Evolutionary conservation across 1,140 invertebrate species (phyloP).

Genomic region (Aphaenogaster ashmeadi): DNA sequence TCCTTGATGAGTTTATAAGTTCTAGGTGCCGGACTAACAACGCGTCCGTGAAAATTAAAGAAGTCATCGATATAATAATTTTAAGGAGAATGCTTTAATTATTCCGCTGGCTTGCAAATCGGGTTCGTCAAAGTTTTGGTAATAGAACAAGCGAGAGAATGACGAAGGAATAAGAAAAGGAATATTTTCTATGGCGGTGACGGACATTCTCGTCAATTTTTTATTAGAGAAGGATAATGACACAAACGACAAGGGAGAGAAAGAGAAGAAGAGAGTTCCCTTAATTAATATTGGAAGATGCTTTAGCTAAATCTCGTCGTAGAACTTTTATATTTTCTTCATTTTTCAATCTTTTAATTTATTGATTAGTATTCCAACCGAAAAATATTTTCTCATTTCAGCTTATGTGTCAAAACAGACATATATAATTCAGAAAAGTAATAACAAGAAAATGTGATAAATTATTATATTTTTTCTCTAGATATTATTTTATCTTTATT

Average conservation of each 20-base stretch:
- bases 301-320: not conserved
- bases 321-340: constrained; percentile 36
- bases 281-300: constrained; percentile 51
- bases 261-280: constrained; percentile 8
- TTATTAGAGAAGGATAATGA: constrained; percentile 33
- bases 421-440: constrained; percentile 19
- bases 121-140: constrained; percentile 67
- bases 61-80: constrained; percentile 78
- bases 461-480: not conserved
- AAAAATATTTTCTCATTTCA: constrained; percentile 15
- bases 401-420: not conserved
- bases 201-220: constrained; percentile 50
- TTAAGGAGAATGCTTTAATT: constrained; percentile 79
- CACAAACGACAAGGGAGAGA: constrained; percentile 13
- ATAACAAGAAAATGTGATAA: not conserved
- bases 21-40: constrained; percentile 38
- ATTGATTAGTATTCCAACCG: not conserved
- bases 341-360: constrained; percentile 23
- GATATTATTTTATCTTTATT: not conserved
- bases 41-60: constrained; percentile 64
- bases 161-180: constrained; percentile 35
- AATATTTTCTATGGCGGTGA: constrained; percentile 20
- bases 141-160: constrained; percentile 66
- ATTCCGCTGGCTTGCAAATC: constrained; percentile 64
- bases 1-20: constrained; percentile 58